Base-by-base conservation (phyloP, 2,888 invertebrate genomes). In the Drosophila dives region DNA sequence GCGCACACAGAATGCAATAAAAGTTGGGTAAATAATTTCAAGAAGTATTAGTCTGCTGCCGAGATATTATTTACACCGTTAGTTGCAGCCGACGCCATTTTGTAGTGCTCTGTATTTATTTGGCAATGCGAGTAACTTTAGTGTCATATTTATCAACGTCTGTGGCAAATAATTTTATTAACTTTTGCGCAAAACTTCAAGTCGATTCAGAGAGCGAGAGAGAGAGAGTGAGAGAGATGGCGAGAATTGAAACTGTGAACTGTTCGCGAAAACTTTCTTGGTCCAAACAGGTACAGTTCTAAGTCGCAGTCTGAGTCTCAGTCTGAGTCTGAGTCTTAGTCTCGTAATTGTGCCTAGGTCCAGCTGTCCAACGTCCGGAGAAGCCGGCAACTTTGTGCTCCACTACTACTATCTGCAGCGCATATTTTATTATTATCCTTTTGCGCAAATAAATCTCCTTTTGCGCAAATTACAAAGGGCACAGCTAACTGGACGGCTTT, bases 131-230 rank as follows among this genome's bases (percentile, higher is more conserved):
- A 70, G 40, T 40, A 38, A 74, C 75, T 74, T 70, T 56, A 72
- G 76, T 87, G 83, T 84, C 90, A 89, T 89, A 88, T 91, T 91
- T 91, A 91, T 91, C 89, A 90, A 89, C 77, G 90, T 87, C 87
- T 87, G 91, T 86, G 83, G 90, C 91, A 88, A 88, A 89, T 90
- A 91, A 91, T 91, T 91, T 90, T 90, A 91, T 91, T 90, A 91
- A 90, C 88, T 90, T 90, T 90, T 77, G 78, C 75, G 55, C 65
- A 75, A 78, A 85, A 81, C 78, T 81, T 76, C 55, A 62, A 62
- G 63, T 40, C 40, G 26, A 64, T 65, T 62, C 64, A 62, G n/a
- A 23, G 26, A 20, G 55, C 3, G 20, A 8, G 51, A 20, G 45
- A 6, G n/a, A 20, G 36, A 20, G 63, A 49, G 20, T 6, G 38